Percentiles rank a stretch among this genome's conserved stretches.
phyloP scores from a whole-genome alignment of 2,797 vertebrate genomes.

The Molossus molossus region DNA sequence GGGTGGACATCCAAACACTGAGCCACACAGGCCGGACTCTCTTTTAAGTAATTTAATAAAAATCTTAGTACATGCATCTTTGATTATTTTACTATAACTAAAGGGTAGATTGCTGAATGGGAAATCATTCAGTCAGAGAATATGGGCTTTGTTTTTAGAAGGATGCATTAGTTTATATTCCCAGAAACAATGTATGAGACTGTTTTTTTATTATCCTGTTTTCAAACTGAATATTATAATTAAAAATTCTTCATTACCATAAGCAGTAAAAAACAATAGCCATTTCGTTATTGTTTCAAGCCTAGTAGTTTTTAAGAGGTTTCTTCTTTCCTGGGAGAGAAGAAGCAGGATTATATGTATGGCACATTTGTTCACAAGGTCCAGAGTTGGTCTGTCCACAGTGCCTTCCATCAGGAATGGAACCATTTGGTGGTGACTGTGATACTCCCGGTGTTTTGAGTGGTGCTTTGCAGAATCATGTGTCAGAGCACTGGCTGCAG shows the following conservation, averaged over 20 bases:
- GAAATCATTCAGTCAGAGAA: not conserved
- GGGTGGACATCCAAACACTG: too few relatives aligned
- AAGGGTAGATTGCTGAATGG: conserved; percentile 2
- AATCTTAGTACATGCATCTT: conserved; percentile 27
- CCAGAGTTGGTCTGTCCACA: not conserved
- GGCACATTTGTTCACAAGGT: conserved; percentile 22
- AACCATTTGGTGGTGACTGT: not conserved
- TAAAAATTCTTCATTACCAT: conserved; percentile 31
- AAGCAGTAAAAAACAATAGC: not conserved
- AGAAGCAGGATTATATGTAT: not conserved
- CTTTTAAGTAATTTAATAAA: conserved; percentile 69
- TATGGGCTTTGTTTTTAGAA: conserved; percentile 50
- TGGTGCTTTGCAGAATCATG: not conserved
- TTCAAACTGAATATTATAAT: conserved; percentile 41
- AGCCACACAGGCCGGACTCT: not conserved
- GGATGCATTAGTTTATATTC: conserved; percentile 11
- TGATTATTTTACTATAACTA: conserved; percentile 14
- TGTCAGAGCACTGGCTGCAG: not conserved
- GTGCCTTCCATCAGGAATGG: not conserved
- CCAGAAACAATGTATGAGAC: not conserved
- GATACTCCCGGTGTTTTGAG: not conserved
- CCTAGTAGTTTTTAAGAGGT: not conserved
- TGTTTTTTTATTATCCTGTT: conserved; percentile 12
- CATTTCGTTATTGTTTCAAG: conserved; percentile 35
- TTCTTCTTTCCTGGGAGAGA: conserved; percentile 21